A percentile compares a stretch with the other conserved stretches of the same genome.
Conservation (phyloP, 1,140 invertebrate genomes). For the Parapsyche elsis region DNA sequence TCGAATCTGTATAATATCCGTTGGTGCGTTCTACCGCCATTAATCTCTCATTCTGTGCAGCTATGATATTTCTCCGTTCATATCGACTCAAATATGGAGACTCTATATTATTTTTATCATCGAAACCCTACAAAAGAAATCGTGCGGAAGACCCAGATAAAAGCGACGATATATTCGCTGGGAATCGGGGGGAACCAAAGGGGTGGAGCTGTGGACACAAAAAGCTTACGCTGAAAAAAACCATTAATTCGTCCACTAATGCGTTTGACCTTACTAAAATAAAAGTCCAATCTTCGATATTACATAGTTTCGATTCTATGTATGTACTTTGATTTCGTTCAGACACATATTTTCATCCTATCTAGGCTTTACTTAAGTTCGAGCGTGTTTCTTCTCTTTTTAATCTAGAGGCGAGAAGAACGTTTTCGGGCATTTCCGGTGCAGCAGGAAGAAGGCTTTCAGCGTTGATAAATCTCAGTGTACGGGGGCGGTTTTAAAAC, state of each 20-base stretch:
- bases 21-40: too few relatives aligned
- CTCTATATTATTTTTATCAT: neutral
- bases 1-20: too few relatives aligned
- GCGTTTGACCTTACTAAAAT: neutral
- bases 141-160: constrained; percentile 23
- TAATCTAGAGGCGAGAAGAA: too few relatives aligned
- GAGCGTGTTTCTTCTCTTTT: too few relatives aligned
- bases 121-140: constrained; percentile 24
- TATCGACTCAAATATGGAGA: too few relatives aligned
- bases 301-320: neutral
- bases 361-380: neutral
- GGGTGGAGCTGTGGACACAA: neutral
- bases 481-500: neutral
- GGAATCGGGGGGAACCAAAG: neutral
- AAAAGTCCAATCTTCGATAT: neutral
- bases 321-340: neutral
- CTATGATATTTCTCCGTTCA: too few relatives aligned
- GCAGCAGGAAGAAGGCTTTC: neutral
- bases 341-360: neutral
- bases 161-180: neutral
- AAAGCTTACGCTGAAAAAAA: neutral
- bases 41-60: too few relatives aligned
- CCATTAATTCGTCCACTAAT: neutral
- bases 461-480: neutral
- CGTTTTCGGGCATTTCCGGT: too few relatives aligned